phyloP scores from a whole-genome alignment of 2,888 invertebrate genomes.

The Hipparchia semele region DNA sequence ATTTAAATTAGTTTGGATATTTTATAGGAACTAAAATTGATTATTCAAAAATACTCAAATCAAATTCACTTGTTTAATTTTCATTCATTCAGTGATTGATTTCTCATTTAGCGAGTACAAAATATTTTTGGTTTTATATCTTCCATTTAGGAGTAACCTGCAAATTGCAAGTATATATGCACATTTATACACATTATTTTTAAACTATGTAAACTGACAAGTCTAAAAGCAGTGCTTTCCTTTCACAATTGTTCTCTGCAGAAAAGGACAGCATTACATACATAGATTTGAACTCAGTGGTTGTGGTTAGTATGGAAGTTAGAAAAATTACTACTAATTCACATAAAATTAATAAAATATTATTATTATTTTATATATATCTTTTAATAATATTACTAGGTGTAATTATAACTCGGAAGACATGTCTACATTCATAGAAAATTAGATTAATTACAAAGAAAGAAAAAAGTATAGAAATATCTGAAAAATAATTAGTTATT shows the following conservation, averaged over 20 bases:
- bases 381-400: background rate
- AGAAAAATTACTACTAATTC: background rate
- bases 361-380: background rate
- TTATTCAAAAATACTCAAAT: background rate
- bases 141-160: no score
- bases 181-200: no score
- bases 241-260: no score
- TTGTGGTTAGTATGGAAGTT: background rate
- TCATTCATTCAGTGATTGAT: background rate
- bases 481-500: background rate
- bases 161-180: no score
- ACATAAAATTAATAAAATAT: conserved; percentile 7
- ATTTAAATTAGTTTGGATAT: background rate
- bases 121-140: background rate
- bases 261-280: no score
- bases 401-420: conserved; percentile 3
- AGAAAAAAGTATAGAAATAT: background rate
- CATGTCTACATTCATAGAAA: conserved; percentile 5
- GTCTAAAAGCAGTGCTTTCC: no score
- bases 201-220: no score
- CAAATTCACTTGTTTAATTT: no score
- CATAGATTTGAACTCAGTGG: no score
- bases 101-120: background rate
- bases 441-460: background rate
- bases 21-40: background rate